Evolutionary conservation across 2,797 vertebrate species (phyloP), one percentile per base, ranked within the genome.

Genomic region (Alectoris magna): DNA sequence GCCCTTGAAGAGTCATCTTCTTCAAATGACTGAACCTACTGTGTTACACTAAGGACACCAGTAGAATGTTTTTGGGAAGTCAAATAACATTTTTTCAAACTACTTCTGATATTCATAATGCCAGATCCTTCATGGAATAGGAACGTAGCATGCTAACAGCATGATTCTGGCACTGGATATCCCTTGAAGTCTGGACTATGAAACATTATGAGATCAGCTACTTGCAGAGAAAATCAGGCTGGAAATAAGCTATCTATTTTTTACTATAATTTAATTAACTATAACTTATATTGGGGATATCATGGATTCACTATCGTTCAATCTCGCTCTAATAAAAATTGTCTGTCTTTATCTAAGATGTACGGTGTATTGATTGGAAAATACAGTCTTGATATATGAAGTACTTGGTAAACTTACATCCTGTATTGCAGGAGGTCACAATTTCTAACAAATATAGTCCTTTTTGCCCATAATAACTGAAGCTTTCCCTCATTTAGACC

Each of bases 1-100:
- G 92, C 44, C 94, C 92, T 96, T 96, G 91, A 95, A 95, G 76
- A 89, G 76, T 84, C 84, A 93, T 90, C 83, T 29, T 90, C 75
- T 89, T 88, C 73, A 92, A 95, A 88, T 3, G 3, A 36, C 79
- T 88, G 80, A 87, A 93, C 48, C 74, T 81, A 80, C 71, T 86
- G 31, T 53, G 39, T 93, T 95, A 82, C 80, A 76, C 44, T 63
- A 88, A 79, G 58, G 56, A 53, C 17, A 78, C 36, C 14, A 64
- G 68, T 70, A 87, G 93, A 95, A 89, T 91, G 60, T 64, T 84
- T 95, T 64, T 27, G 56, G 49, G 26, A 84, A 91, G 55, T 36
- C 26, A 89, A 91, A 84, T 6, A 83, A 67, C 38, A 63, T 76
- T 29, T 71, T 91, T 83, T 86, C 49, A 70, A 38, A 64, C 13